Evolutionary conservation across 1,140 invertebrate genomes (phyloP).

Genomic region (Hermetia illucens): DNA sequence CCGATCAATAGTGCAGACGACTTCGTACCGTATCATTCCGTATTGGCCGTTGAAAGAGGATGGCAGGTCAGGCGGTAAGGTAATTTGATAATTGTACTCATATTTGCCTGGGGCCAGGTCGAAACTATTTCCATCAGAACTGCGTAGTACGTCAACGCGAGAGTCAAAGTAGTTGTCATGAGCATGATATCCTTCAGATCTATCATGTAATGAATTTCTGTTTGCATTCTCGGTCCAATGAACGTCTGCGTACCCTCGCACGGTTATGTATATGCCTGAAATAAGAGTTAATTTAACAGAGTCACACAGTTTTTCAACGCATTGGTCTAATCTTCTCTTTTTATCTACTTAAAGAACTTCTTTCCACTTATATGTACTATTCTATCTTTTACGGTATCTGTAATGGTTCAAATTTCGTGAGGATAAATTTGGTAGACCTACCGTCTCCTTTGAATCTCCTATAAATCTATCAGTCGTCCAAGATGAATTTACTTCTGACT

Average conservation of each 20-base stretch:
- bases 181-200: constrained; percentile 22
- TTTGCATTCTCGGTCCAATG: constrained; percentile 29
- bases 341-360: too few relatives aligned
- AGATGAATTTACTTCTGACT: too few relatives aligned
- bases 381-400: too few relatives aligned
- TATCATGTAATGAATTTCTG: constrained; percentile 25
- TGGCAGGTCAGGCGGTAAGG: constrained; percentile 41
- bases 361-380: too few relatives aligned
- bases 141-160: constrained; percentile 24
- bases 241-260: constrained; percentile 29
- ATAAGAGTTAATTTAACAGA: too few relatives aligned
- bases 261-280: constrained; percentile 27
- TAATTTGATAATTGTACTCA: constrained; percentile 41
- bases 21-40: constrained; percentile 52
- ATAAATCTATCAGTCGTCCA: too few relatives aligned
- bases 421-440: too few relatives aligned
- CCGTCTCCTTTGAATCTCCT: too few relatives aligned
- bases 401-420: too few relatives aligned
- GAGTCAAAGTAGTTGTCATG: constrained; percentile 28
- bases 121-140: constrained; percentile 19
- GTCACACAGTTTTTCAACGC: too few relatives aligned
- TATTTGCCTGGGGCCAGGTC: constrained; percentile 41
- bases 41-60: constrained; percentile 60
- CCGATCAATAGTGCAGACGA: constrained; percentile 52
- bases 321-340: too few relatives aligned